These are phyloP conservation scores for Macropodus opercularis DNA, from an alignment of 2,797 vertebrate species.

Conservation along the genomic window DNA sequence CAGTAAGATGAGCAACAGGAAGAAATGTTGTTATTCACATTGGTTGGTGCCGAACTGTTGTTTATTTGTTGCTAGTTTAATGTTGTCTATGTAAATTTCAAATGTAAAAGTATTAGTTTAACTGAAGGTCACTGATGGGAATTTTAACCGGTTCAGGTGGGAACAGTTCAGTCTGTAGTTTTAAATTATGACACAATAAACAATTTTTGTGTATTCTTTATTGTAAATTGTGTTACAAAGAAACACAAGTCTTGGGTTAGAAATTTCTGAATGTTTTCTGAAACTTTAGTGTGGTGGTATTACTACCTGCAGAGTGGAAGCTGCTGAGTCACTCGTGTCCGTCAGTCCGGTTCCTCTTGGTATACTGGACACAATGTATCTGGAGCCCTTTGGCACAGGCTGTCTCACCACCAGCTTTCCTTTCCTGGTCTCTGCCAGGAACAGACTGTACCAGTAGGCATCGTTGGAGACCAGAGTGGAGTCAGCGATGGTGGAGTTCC, in stretches of 20 bases:
- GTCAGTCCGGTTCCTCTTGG: constrained; percentile 70
- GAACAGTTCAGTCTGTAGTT: too few relatives aligned
- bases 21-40: not conserved
- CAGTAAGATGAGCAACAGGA: not conserved
- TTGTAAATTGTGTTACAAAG: too few relatives aligned
- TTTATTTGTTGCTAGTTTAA: not conserved
- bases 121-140: too few relatives aligned
- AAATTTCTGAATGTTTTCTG: too few relatives aligned
- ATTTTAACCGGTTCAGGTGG: too few relatives aligned
- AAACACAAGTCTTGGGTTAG: too few relatives aligned
- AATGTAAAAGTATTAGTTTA: not conserved
- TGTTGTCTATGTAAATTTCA: not conserved
- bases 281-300: not conserved
- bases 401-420: constrained; percentile 68
- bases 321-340: constrained; percentile 72
- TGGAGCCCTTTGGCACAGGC: constrained; percentile 67
- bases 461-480: constrained; percentile 70
- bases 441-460: constrained; percentile 72
- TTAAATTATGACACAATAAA: too few relatives aligned
- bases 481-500: constrained; percentile 67
- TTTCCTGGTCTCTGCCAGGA: constrained; percentile 66
- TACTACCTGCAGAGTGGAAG: constrained; percentile 74
- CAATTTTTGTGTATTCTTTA: too few relatives aligned
- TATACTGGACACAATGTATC: constrained; percentile 76
- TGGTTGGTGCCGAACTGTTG: not conserved